Evolutionary conservation across 2,113 vertebrate species (phyloP).

Genomic region (Lamprotornis superbus): DNA sequence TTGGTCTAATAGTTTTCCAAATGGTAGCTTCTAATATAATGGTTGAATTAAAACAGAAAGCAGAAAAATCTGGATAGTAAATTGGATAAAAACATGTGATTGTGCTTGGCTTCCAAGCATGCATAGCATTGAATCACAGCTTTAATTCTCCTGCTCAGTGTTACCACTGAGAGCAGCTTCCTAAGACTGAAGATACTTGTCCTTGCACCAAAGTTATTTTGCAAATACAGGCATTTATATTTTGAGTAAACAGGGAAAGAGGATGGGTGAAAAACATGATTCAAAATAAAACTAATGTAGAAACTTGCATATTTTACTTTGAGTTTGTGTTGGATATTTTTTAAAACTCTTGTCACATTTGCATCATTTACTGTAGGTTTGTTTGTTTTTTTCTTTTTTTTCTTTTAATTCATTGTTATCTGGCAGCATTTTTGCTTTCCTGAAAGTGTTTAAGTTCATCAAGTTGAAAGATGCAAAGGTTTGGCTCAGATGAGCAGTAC

Average conservation of each 20-base stretch:
- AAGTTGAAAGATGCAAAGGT: not conserved
- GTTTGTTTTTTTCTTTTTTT: too few species aligned
- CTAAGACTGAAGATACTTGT: not conserved
- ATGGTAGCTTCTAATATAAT: not conserved
- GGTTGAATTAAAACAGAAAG: conserved; percentile 8
- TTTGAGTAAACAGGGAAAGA: not conserved
- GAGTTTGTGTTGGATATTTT: not conserved
- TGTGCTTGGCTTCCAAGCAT: not conserved
- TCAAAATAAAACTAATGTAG: not conserved
- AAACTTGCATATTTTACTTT: not conserved
- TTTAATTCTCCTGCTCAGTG: not conserved
- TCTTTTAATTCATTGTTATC: not conserved
- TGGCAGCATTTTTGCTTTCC: not conserved
- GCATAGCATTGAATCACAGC: not conserved
- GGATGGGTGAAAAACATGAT: not conserved
- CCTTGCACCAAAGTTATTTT: not conserved
- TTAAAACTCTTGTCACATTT: not conserved
- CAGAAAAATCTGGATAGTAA: not conserved
- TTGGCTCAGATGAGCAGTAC: not conserved
- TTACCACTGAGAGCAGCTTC: not conserved
- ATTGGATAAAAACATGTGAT: conserved; percentile 13
- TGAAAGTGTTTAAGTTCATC: not conserved
- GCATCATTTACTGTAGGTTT: not conserved
- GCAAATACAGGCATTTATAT: not conserved
- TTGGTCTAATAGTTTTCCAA: conserved; percentile 9